Percentiles rank a stretch among this genome's conserved stretches.
These are phyloP conservation scores for Mandrillus leucophaeus DNA, from an alignment of 2,113 vertebrate genomes.

Conservation along the genomic window DNA sequence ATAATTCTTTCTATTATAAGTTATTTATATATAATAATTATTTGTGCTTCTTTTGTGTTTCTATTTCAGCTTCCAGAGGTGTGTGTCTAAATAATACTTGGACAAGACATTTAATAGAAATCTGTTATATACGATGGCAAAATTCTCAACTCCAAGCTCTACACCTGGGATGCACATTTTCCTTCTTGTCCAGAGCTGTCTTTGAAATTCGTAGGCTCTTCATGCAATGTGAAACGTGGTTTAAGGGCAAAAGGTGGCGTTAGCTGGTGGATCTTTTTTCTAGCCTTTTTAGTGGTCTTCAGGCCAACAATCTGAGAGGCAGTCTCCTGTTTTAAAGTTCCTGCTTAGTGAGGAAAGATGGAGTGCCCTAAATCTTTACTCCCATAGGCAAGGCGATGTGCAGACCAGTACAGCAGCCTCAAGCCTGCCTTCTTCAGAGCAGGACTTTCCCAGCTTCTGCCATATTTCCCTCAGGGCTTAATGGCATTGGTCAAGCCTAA, in stretches of 20 bases:
- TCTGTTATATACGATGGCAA: background rate
- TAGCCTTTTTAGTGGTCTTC: background rate
- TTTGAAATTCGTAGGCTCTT: background rate
- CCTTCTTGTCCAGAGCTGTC: background rate
- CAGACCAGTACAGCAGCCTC: background rate
- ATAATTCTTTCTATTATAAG: conserved; percentile 3
- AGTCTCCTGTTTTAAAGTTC: background rate
- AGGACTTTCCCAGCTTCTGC: background rate
- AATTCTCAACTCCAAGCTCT: background rate
- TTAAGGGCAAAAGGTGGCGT: background rate
- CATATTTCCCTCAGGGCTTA: background rate
- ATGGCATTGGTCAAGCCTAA: background rate
- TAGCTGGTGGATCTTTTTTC: background rate
- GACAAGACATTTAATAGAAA: conserved; percentile 10
- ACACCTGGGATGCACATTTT: background rate
- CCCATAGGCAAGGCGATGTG: background rate
- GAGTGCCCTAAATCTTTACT: background rate
- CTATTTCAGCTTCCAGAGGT: conserved; percentile 4
- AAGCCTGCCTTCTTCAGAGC: background rate
- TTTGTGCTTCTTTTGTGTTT: background rate
- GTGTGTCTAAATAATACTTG: background rate
- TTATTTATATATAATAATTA: conserved; percentile 31
- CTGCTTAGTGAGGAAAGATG: background rate
- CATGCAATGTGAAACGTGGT: background rate
- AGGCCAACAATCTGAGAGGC: background rate